A percentile compares a stretch with the other conserved stretches of the same genome.
Conservation (phyloP, 2,888 invertebrate genomes). For the Pachymerium ferrugineum region DNA sequence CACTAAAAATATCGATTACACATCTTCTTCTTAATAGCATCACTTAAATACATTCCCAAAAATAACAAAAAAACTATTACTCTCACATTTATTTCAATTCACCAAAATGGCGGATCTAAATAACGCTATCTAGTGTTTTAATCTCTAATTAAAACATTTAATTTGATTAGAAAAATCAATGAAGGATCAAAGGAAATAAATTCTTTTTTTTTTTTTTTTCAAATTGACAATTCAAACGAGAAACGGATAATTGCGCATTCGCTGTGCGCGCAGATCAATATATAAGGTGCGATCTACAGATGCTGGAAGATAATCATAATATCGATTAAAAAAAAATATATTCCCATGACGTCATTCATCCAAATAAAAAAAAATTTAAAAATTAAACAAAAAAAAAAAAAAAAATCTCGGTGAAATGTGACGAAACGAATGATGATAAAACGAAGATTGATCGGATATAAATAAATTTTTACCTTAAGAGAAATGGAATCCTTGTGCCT, state of each 20-base stretch:
- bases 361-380: background rate
- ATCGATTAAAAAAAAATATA: constrained; percentile 10
- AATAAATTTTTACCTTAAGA: background rate
- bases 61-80: too few relatives aligned
- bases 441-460: background rate
- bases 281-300: background rate
- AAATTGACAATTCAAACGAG: background rate
- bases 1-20: too few relatives aligned
- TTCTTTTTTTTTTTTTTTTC: background rate
- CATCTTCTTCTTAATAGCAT: too few relatives aligned
- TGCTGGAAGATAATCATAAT: background rate
- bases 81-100: too few relatives aligned
- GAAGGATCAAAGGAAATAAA: too few relatives aligned
- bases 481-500: constrained; percentile 6
- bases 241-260: background rate
- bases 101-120: too few relatives aligned
- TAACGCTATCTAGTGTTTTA: too few relatives aligned
- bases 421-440: background rate
- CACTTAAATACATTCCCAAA: too few relatives aligned
- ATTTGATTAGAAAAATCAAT: too few relatives aligned
- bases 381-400: too few relatives aligned
- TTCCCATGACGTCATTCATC: background rate
- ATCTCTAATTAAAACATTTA: too few relatives aligned
- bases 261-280: background rate
- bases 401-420: too few relatives aligned